Evolutionary conservation across 2,797 vertebrate species (phyloP), one percentile per base, ranked within the genome.

Genomic region (Chelmon rostratus): DNA sequence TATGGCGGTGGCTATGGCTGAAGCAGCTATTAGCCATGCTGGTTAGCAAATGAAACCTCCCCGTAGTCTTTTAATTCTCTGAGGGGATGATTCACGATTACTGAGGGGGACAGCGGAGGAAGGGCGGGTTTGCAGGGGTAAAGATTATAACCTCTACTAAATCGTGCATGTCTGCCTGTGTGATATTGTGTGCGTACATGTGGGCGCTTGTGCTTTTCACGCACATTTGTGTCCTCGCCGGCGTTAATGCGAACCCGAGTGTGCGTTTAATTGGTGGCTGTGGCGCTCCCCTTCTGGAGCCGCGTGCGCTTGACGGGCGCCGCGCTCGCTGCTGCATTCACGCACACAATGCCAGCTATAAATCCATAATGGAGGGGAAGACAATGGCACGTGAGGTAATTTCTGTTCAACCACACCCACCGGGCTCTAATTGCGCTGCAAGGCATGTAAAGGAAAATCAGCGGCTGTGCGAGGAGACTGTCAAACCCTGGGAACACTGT

Each of bases 351-450:
- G 50, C 82, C 68, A 25, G 78, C 78, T 81, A 74, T 79, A 86
- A 82, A 89, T 86, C 76, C 72, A 77, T 85, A 86, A 90, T 85
- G 81, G 86, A 75, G 73, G 71, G 49, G 86, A 74, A 89, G 87
- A 93, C 86, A 89, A 91, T 87, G 72, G 90, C 85, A 79, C 54
- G 71, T 78, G 87, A 91, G 90, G 83, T 89, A 74, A 86, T 90
- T 86, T 89, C 76, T 57, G 73, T 66, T 54, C 71, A 71, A 19
- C 91, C 92, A 90, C 92, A 88, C 90, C 90, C 91, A 90, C 86
- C 33, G 1, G 71, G 72, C 71, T 83, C 68, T 94, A 92, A 94
- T 94, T 92, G 93, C 79, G 18, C 86, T 62, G 86, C 79, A 58
- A 79, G 75, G 81, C 83, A 77, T 87, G 87, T 78, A 81, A 84